Evolutionary conservation across 2,113 vertebrate species (phyloP), one percentile per base, ranked within the genome.

Genomic region (Phocoena phocoena): DNA sequence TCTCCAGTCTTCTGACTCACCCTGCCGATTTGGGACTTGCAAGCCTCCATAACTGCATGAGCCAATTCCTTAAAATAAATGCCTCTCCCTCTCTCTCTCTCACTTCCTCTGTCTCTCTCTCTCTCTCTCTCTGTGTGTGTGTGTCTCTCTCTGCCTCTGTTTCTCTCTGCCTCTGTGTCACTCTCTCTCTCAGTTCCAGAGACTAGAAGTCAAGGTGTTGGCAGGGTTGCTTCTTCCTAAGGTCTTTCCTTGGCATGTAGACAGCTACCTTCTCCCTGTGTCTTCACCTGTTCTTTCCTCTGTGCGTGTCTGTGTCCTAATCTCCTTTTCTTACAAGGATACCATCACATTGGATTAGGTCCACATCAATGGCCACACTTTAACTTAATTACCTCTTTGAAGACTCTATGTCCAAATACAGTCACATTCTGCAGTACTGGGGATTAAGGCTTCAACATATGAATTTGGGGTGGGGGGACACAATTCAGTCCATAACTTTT

Each of bases 291-390:
- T 4, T n/a, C 77, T 67, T 44, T 55, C 44, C 47, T 67, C 60
- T 6, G 5, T 21, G n/a, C 10, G 0, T 25, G 11, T 31, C 38
- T 38, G 4, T 36, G 23, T 71, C 63, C 21, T 82, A 15, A 68
- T 26, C 33, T 68, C 38, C 50, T 50, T 47, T 60, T 15, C 6
- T 36, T 76, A 21, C 36, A 65, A 96, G 26, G 13, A 67, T 15
- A 65, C 25, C 13, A 21, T 44, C 5, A 15, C 1, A 0, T 44
- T 68, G 38, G 38, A 28, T 36, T 28, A 9, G 2, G 3, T 12
- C 38, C 62, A 80, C 76, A 15, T 28, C 8, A 14, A 15, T 10
- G 12, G 12, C 13, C 73, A 80, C 44, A 36, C 44, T 84, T 60
- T 31, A 88, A 28, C 12, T 50, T 88, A 31, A 41, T 38, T 10